Percentiles rank a stretch among this genome's conserved stretches.
Conservation (phyloP, 2,113 vertebrate genomes). For the Ceyx melanurus region DNA sequence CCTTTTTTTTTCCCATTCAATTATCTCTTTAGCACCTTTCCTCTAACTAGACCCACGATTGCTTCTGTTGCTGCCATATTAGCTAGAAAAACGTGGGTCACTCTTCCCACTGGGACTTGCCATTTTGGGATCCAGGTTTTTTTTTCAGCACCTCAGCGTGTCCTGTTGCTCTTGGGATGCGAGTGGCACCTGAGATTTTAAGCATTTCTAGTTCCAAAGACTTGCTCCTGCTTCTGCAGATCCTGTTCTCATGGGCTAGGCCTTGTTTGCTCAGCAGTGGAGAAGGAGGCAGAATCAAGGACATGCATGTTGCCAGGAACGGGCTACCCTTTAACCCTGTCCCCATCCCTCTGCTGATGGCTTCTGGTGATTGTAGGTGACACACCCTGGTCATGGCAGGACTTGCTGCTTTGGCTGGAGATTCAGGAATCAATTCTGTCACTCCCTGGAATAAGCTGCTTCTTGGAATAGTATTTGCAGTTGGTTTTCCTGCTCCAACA, state of each 20-base stretch:
- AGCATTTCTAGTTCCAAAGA: conserved; percentile 66
- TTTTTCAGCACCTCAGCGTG: conserved; percentile 34
- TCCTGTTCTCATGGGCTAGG: conserved; percentile 19
- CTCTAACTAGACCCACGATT: conserved; percentile 49
- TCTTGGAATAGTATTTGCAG: neutral
- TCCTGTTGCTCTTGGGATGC: neutral
- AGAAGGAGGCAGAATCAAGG: neutral
- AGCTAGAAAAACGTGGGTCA: conserved; percentile 21
- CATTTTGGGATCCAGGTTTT: conserved; percentile 54
- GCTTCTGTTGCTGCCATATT: conserved; percentile 60
- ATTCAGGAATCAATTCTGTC: neutral
- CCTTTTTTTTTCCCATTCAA: neutral
- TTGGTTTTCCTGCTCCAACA: neutral
- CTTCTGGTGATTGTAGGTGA: neutral
- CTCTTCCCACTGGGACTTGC: conserved; percentile 37
- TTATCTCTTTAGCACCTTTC: conserved; percentile 59
- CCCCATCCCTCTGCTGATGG: neutral
- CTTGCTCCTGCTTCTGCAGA: conserved; percentile 46
- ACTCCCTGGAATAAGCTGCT: conserved; percentile 5
- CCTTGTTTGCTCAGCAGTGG: conserved; percentile 21
- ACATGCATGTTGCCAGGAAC: neutral
- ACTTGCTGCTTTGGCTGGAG: neutral
- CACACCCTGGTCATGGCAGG: neutral
- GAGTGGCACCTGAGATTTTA: conserved; percentile 48
- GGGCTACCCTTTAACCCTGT: conserved; percentile 1